phyloP scores from a whole-genome alignment of 2,888 invertebrate genomes.

The Pecten maximus region DNA sequence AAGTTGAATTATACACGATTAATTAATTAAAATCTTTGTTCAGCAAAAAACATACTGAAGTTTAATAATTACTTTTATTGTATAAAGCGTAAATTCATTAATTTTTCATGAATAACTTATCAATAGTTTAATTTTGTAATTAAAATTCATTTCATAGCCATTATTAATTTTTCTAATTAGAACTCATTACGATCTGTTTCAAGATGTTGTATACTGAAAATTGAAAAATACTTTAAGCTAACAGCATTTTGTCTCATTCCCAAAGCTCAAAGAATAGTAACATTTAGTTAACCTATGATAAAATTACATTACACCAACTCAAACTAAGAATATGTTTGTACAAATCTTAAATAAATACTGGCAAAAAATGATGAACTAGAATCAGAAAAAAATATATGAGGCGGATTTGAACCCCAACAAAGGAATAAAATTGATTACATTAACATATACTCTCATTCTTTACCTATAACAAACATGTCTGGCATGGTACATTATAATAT shows the following conservation, averaged over 20 bases:
- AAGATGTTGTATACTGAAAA: no score
- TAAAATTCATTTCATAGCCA: no score
- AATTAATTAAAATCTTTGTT: no score
- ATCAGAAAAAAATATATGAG: not conserved
- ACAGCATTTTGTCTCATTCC: not conserved
- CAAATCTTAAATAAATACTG: constrained; percentile 3
- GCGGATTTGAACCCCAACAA: not conserved
- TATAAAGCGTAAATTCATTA: no score
- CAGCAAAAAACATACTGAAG: no score
- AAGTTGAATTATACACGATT: no score
- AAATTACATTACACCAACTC: not conserved
- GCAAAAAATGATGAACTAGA: not conserved
- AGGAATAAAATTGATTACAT: not conserved
- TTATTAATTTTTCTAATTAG: no score
- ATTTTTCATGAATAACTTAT: no score
- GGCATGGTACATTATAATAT: not conserved
- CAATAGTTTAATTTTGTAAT: no score
- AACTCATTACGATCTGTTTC: no score
- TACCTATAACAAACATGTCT: not conserved
- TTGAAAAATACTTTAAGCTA: no score
- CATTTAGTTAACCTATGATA: not conserved
- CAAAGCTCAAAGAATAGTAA: not conserved
- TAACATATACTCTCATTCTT: not conserved
- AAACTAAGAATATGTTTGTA: not conserved
- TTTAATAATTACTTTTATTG: no score